phyloP scores from a whole-genome alignment of 2,888 invertebrate genomes.

The Brachynemurus nebulosus region DNA sequence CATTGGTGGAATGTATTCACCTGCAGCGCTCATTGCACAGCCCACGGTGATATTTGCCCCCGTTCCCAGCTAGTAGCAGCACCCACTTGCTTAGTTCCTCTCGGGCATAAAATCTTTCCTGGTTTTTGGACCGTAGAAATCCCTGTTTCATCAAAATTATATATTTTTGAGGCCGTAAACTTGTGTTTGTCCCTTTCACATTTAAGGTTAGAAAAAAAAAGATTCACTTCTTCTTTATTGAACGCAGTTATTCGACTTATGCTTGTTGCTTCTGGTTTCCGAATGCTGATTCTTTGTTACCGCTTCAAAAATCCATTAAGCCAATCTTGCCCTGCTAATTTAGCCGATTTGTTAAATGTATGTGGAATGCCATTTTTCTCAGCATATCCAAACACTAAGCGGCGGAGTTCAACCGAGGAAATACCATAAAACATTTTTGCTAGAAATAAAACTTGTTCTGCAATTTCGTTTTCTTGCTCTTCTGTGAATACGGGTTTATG shows the following conservation, averaged over 20 bases:
- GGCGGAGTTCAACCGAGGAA: neutral
- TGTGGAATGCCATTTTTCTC: neutral
- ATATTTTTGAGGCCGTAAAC: neutral
- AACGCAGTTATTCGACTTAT: neutral
- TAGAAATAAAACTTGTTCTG: neutral
- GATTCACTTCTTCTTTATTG: constrained; percentile 1
- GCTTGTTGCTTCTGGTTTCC: neutral
- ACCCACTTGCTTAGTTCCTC: constrained; percentile 9
- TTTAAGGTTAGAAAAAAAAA: neutral
- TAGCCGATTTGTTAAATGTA: neutral
- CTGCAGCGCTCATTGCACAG: constrained; percentile 8
- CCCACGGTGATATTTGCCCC: constrained; percentile 16
- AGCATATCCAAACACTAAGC: neutral
- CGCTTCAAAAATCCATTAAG: neutral
- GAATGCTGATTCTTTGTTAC: neutral
- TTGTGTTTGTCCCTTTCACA: neutral
- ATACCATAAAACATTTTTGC: neutral
- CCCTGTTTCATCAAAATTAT: neutral
- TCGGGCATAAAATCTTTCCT: constrained; percentile 8
- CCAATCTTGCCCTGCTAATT: neutral
- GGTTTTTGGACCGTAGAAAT: constrained; percentile 11
- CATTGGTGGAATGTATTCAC: constrained; percentile 9
- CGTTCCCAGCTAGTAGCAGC: constrained; percentile 9
- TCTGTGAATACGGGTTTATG: constrained; percentile 1
- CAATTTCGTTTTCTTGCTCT: constrained; percentile 1